Evolutionary conservation across 2,797 vertebrate genomes (phyloP).

Genomic region (Lagorchestes hirsutus): DNA sequence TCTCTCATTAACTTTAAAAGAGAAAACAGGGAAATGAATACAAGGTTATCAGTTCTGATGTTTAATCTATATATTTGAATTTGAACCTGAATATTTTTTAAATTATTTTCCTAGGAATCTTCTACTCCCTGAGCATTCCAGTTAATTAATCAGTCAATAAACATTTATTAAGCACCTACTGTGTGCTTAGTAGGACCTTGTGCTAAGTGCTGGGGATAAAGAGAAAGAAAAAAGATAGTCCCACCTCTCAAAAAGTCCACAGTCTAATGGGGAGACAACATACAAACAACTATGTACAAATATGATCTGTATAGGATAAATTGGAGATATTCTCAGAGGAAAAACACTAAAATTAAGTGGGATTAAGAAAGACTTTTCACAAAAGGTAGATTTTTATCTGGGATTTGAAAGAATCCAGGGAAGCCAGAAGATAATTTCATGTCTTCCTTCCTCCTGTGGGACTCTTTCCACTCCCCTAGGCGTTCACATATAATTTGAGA

Average conservation of each 20-base stretch:
- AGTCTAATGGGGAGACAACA: background rate
- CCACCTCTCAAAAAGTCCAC: background rate
- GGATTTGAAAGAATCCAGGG: background rate
- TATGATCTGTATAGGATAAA: background rate
- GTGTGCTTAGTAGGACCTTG: background rate
- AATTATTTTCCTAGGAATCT: background rate
- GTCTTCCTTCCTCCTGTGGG: background rate
- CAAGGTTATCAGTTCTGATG: background rate
- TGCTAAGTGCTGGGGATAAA: background rate
- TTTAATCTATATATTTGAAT: background rate
- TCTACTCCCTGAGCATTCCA: background rate
- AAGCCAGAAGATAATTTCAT: background rate
- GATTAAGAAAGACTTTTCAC: background rate
- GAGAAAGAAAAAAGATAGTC: background rate
- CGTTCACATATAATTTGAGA: background rate
- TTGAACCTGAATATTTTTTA: background rate
- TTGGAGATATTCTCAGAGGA: background rate
- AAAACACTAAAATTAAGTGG: background rate
- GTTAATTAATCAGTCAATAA: background rate
- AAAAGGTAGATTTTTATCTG: background rate
- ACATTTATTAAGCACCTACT: background rate
- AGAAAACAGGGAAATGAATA: background rate
- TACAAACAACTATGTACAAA: background rate
- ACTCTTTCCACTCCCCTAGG: background rate
- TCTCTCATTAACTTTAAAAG: background rate